These are phyloP conservation scores for Dascillus cervinus DNA, from an alignment of 2,888 invertebrate genomes.

Conservation along the genomic window DNA sequence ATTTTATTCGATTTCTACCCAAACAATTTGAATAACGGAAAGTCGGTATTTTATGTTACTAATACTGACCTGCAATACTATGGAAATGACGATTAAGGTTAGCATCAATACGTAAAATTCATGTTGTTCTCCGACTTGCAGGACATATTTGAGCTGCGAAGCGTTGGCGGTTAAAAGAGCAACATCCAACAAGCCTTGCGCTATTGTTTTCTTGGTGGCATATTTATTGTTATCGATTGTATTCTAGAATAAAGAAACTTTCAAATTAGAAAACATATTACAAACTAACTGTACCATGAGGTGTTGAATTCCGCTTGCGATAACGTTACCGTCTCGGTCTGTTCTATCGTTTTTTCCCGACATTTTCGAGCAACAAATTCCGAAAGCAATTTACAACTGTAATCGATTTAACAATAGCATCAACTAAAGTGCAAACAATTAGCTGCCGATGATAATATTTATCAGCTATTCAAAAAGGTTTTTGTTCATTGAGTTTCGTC, in stretches of 20 bases:
- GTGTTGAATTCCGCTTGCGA: constrained; percentile 11
- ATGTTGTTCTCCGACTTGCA: constrained; percentile 76
- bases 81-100: constrained; percentile 70
- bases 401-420: no score
- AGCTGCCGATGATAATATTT: no score
- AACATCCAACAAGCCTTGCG: constrained; percentile 85
- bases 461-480: no score
- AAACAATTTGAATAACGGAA: background rate
- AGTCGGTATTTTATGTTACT: background rate
- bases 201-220: constrained; percentile 88
- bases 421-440: no score
- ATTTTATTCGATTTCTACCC: no score
- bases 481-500: no score
- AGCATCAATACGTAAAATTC: constrained; percentile 80
- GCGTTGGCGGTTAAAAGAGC: constrained; percentile 83
- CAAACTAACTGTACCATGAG: constrained; percentile 5
- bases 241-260: constrained; percentile 49
- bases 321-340: constrained; percentile 12
- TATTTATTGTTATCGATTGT: constrained; percentile 78
- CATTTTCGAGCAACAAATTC: no score
- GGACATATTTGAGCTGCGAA: constrained; percentile 78
- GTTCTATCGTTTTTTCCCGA: no score
- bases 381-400: no score
- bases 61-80: constrained; percentile 68
- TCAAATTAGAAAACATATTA: constrained; percentile 6